phyloP scores from a whole-genome alignment of 2,888 invertebrate species.

The Microplitis manilae region DNA sequence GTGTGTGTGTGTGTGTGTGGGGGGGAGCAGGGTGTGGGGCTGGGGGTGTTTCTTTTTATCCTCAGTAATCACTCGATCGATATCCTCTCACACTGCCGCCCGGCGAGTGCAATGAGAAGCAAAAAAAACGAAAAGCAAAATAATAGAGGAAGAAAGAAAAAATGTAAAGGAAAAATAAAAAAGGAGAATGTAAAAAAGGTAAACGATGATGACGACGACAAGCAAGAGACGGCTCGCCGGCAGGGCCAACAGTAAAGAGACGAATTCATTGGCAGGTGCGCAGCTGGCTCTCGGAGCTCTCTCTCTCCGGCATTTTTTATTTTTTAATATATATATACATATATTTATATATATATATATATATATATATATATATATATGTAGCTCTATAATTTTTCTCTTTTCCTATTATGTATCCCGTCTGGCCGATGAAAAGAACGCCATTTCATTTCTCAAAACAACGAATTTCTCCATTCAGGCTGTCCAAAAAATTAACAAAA shows the following conservation, averaged over 20 bases:
- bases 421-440: slow-evolving; percentile 22
- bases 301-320: slow-evolving; percentile 7
- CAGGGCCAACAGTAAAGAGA: slow-evolving; percentile 23
- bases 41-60: slow-evolving; percentile 27
- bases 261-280: slow-evolving; percentile 49
- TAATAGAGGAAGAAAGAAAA: background rate
- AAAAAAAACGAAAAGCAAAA: slow-evolving; percentile 10
- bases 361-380: background rate
- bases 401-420: slow-evolving; percentile 18
- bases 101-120: background rate
- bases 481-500: slow-evolving; percentile 2
- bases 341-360: slow-evolving; percentile 2
- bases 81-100: slow-evolving; percentile 27
- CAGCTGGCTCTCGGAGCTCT: slow-evolving; percentile 37
- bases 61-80: slow-evolving; percentile 43
- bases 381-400: slow-evolving; percentile 5
- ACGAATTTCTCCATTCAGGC: slow-evolving; percentile 19
- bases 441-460: slow-evolving; percentile 36
- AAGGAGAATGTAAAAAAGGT: background rate
- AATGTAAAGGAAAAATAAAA: background rate
- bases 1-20: background rate
- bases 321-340: slow-evolving; percentile 2
- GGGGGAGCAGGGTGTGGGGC: background rate
- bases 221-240: background rate
- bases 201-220: background rate